These are phyloP conservation scores for Melieria crassipennis DNA, from an alignment of 2,888 invertebrate genomes.

Conservation along the genomic window DNA sequence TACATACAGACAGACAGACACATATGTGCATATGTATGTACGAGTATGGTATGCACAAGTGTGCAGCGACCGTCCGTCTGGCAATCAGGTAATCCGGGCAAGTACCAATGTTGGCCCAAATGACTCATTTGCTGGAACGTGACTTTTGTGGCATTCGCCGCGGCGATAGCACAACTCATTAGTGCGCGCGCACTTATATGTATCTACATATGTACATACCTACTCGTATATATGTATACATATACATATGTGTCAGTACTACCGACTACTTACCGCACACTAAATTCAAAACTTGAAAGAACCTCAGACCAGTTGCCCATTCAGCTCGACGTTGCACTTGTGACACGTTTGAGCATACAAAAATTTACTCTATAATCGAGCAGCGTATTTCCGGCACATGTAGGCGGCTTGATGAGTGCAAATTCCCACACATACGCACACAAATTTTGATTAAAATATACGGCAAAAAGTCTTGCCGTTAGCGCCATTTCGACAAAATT, in stretches of 20 bases:
- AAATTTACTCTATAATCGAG: conserved; percentile 30
- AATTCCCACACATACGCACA: too few species aligned
- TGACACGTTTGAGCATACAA: conserved; percentile 44
- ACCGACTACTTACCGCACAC: too few species aligned
- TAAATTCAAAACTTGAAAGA: too few species aligned
- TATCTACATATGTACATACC: not conserved
- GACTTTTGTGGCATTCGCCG: conserved; percentile 42
- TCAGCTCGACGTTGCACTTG: conserved; percentile 31
- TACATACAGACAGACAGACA: not conserved
- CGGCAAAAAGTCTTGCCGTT: too few species aligned
- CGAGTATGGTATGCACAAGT: not conserved
- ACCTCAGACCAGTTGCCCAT: too few species aligned
- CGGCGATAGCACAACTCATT: conserved; percentile 45
- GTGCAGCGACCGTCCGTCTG: too few species aligned
- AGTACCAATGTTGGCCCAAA: conserved; percentile 47
- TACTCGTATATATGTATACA: too few species aligned
- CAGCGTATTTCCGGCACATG: conserved; percentile 49
- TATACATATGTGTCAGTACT: too few species aligned
- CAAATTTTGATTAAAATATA: too few species aligned
- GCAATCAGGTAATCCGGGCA: conserved; percentile 32
- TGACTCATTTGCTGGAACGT: conserved; percentile 46
- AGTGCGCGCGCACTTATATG: conserved; percentile 31
- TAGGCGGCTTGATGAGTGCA: not conserved
- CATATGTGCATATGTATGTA: not conserved
- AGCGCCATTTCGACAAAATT: too few species aligned